Percentiles rank a stretch among this genome's conserved stretches.
phyloP scores from a whole-genome alignment of 2,113 vertebrate genomes.

The Macaca mulatta region DNA sequence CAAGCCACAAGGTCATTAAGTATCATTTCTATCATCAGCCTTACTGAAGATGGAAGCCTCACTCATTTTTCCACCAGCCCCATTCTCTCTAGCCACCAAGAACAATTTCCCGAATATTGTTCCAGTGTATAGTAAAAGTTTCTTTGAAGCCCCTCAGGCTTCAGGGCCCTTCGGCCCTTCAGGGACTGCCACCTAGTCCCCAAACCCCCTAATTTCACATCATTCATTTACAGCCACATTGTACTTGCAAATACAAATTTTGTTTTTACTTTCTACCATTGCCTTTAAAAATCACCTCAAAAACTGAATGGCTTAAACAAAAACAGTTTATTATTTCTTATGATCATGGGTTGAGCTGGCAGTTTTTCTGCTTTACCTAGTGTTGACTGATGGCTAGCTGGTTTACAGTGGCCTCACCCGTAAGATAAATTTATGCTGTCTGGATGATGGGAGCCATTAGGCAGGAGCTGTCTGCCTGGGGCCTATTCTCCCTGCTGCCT shows the following conservation, averaged over 20 bases:
- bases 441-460: not conserved
- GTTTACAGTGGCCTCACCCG: not conserved
- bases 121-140: not conserved
- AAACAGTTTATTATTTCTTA: not conserved
- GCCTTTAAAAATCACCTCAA: not conserved
- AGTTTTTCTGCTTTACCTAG: not conserved
- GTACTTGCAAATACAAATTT: not conserved
- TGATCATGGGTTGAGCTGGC: not conserved
- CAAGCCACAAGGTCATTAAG: too few species aligned
- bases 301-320: not conserved
- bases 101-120: not conserved
- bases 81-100: not conserved
- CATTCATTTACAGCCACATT: not conserved
- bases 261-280: not conserved
- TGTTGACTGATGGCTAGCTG: not conserved
- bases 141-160: not conserved
- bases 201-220: not conserved
- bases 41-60: not conserved
- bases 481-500: not conserved
- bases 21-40: not conserved
- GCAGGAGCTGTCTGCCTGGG: not conserved
- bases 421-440: not conserved
- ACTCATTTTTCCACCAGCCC: not conserved
- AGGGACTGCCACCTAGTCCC: not conserved
- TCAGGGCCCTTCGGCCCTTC: not conserved